phyloP scores from a whole-genome alignment of 53 echinoderm and acorn worm species.

The Astropecten irregularis region DNA sequence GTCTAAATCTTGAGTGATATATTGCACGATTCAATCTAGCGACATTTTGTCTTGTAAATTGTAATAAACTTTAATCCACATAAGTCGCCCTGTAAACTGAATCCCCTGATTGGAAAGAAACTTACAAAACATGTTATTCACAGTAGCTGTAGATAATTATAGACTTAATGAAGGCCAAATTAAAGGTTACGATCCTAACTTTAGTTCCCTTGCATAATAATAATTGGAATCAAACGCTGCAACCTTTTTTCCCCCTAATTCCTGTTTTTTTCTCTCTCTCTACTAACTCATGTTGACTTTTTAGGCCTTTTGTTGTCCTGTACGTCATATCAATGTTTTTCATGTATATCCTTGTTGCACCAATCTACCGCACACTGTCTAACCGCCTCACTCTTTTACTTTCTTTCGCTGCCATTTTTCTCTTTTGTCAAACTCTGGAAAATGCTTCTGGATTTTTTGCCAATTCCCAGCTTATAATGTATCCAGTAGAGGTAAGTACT shows the following conservation, averaged over 20 bases:
- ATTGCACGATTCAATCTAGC: no score
- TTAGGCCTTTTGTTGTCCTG: conserved; percentile 19
- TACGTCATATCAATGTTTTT: background rate
- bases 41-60: no score
- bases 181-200: no score
- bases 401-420: conserved; percentile 64
- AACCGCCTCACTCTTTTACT: conserved; percentile 62
- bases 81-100: no score
- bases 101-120: no score
- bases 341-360: conserved; percentile 44
- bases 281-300: conserved; percentile 32
- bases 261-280: conserved; percentile 13
- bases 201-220: no score
- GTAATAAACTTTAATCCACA: no score
- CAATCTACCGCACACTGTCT: conserved; percentile 61
- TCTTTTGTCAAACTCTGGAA: conserved; percentile 64
- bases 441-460: conserved; percentile 81
- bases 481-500: conserved; percentile 81
- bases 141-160: no score
- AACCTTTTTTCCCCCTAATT: background rate
- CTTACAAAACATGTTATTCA: no score
- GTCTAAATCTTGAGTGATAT: no score
- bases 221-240: background rate
- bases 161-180: no score
- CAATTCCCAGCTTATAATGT: conserved; percentile 90